Conservation (phyloP, 2,113 vertebrate genomes). For the Planiliza haematocheilus region DNA sequence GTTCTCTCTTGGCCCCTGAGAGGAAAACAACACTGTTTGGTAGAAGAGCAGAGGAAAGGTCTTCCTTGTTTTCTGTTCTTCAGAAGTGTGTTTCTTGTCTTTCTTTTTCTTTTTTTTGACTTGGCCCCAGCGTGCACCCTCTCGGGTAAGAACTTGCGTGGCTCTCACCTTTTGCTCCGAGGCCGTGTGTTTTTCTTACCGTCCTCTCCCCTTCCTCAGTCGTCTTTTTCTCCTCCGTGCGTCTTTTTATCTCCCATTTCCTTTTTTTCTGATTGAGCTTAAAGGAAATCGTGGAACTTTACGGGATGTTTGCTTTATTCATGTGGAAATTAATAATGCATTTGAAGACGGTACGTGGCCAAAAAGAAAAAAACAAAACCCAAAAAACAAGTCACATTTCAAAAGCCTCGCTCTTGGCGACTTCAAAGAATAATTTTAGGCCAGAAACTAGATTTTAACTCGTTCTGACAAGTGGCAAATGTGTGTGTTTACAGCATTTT, state of each 20-base stretch:
- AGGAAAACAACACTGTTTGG: slow-evolving; percentile 62
- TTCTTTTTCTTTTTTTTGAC: neutral
- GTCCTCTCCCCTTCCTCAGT: slow-evolving; percentile 1
- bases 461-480: neutral
- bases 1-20: slow-evolving; percentile 64
- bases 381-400: neutral
- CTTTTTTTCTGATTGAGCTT: neutral
- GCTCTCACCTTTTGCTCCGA: slow-evolving; percentile 50
- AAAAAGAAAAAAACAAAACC: neutral
- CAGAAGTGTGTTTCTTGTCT: slow-evolving; percentile 34
- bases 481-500: no score
- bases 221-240: slow-evolving; percentile 8
- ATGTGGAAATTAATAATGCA: neutral
- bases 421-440: neutral
- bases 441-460: neutral
- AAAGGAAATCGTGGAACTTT: neutral
- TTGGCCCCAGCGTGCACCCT: slow-evolving; percentile 39
- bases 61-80: slow-evolving; percentile 43
- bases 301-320: slow-evolving; percentile 1
- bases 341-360: neutral
- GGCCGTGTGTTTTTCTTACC: neutral
- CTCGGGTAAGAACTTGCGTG: slow-evolving; percentile 66
- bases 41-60: slow-evolving; percentile 46
- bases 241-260: slow-evolving; percentile 16
- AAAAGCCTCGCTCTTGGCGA: neutral